Evolutionary conservation across 2,113 vertebrate species (phyloP).

Genomic region (Neotragus moschatus): DNA sequence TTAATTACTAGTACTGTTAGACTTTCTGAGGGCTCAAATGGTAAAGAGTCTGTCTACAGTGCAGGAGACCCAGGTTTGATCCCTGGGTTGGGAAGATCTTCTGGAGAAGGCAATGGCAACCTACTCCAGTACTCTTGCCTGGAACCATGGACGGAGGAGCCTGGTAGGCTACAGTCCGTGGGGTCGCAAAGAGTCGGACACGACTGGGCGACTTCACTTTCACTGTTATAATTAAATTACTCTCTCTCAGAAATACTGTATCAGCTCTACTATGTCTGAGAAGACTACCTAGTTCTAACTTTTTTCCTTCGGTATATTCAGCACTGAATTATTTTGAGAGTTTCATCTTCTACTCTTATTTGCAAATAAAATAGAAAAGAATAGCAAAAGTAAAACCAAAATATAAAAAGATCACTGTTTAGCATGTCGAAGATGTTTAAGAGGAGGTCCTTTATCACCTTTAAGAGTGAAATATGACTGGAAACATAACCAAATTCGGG

Average conservation of each 20-base stretch:
- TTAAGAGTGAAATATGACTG: background rate
- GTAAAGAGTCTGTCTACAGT: background rate
- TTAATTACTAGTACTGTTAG: constrained; percentile 24
- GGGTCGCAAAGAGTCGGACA: background rate
- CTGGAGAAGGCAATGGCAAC: background rate
- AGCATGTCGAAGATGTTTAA: background rate
- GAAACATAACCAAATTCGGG: background rate
- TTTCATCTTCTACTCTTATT: background rate
- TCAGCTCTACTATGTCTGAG: background rate
- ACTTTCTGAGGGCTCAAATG: background rate
- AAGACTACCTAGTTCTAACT: background rate
- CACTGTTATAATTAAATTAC: background rate
- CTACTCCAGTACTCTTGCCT: background rate
- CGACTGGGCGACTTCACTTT: background rate
- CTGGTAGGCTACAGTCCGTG: background rate
- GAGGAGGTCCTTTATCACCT: background rate
- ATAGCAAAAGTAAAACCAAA: background rate
- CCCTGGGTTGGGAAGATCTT: background rate
- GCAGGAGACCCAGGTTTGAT: background rate
- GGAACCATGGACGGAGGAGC: background rate
- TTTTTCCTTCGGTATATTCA: background rate
- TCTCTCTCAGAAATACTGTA: constrained; percentile 38
- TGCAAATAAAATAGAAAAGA: background rate
- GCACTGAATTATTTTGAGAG: background rate
- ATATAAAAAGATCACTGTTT: background rate